phyloP scores from a whole-genome alignment of 2,113 vertebrate species.

The Leucosticte australis region DNA sequence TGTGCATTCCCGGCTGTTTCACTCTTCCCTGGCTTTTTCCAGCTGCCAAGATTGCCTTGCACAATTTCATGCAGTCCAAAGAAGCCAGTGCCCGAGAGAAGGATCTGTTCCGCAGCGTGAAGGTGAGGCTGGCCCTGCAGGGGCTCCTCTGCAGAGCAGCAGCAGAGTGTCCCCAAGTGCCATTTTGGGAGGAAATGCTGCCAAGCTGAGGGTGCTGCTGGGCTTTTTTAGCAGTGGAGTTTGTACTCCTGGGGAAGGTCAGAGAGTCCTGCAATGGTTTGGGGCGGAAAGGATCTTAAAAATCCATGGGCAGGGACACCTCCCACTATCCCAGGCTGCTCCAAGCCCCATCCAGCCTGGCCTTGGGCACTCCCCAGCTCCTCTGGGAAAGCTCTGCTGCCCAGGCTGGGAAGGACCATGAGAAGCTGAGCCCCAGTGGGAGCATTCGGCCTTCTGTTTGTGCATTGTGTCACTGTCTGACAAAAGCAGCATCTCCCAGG shows the following conservation, averaged over 20 bases:
- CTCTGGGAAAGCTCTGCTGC: background rate
- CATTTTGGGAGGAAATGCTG: background rate
- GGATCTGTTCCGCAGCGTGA: constrained; percentile 93
- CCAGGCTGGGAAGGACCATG: background rate
- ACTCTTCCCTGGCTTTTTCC: background rate
- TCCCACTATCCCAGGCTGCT: background rate
- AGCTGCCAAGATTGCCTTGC: constrained; percentile 93
- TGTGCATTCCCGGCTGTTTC: fast-evolving
- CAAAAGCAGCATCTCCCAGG: background rate
- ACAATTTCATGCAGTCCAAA: constrained; percentile 93
- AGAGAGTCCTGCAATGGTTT: background rate
- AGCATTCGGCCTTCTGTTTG: background rate
- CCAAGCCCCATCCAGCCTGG: background rate
- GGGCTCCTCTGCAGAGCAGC: background rate
- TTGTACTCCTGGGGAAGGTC: background rate
- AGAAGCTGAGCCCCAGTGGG: background rate
- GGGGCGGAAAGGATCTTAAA: background rate
- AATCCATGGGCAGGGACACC: background rate
- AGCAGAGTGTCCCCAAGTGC: fast-evolving
- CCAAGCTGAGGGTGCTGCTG: fast-evolving
- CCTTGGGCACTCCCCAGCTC: background rate
- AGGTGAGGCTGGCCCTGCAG: constrained; percentile 67
- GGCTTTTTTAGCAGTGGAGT: background rate
- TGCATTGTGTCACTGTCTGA: fast-evolving
- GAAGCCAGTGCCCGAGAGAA: constrained; percentile 88